A percentile compares a stretch with the other conserved stretches of the same genome.
phyloP scores from a whole-genome alignment of 2,888 invertebrate genomes.

The Lepeophtheirus nordmannii region DNA sequence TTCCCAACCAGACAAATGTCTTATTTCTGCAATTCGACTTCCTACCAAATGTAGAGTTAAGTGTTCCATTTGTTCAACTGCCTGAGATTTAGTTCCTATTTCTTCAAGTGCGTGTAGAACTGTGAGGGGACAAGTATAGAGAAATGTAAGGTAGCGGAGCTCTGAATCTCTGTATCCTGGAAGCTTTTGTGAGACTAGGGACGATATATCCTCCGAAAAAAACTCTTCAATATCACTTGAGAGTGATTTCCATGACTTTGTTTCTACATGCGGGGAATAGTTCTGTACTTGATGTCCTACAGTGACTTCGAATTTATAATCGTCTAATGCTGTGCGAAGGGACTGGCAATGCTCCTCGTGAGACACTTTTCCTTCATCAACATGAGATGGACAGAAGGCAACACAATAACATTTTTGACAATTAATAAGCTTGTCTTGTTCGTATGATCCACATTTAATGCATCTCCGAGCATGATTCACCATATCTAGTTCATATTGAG shows the following conservation, averaged over 20 bases:
- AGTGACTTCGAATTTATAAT: conserved; percentile 19
- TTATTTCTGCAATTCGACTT: conserved; percentile 18
- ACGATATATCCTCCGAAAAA: neutral
- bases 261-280: neutral
- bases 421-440: conserved; percentile 2
- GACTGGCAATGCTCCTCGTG: conserved; percentile 14
- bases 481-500: conserved; percentile 19
- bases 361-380: neutral
- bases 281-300: conserved; percentile 23
- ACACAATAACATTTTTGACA: conserved; percentile 16
- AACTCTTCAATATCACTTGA: conserved; percentile 4
- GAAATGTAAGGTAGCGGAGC: conserved; percentile 23
- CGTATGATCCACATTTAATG: neutral
- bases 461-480: conserved; percentile 8
- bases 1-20: conserved; percentile 22
- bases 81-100: neutral
- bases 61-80: neutral
- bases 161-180: conserved; percentile 19
- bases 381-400: conserved; percentile 10
- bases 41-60: conserved; percentile 23
- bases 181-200: conserved; percentile 11
- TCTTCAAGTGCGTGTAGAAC: conserved; percentile 10
- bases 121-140: conserved; percentile 24
- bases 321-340: conserved; percentile 15
- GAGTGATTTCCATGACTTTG: neutral